Percentiles rank a stretch among this genome's conserved stretches.
phyloP scores from a whole-genome alignment of 2,797 vertebrate species.

The Discoglossus pictus region DNA sequence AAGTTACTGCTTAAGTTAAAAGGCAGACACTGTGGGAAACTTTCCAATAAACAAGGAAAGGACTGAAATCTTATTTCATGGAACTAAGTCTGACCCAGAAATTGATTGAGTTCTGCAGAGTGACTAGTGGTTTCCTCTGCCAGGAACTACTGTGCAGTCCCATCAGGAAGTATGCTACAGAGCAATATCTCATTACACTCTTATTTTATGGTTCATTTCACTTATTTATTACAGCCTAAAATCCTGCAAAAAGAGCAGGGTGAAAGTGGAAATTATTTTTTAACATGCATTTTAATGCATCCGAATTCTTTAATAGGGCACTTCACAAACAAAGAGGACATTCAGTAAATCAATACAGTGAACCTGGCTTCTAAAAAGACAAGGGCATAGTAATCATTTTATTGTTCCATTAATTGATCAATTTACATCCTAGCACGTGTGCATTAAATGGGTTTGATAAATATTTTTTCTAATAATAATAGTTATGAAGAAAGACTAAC shows the following conservation, averaged over 20 bases:
- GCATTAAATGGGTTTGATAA: neutral
- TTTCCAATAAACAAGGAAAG: constrained; percentile 43
- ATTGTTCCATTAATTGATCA: constrained; percentile 1
- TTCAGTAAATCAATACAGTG: constrained; percentile 12
- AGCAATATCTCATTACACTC: constrained; percentile 70
- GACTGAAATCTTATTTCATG: constrained; percentile 55
- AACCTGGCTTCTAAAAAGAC: constrained; percentile 42
- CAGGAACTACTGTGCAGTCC: constrained; percentile 71
- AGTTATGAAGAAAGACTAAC: too few species aligned
- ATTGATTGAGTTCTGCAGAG: constrained; percentile 66
- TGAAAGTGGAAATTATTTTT: constrained; percentile 56
- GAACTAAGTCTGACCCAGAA: constrained; percentile 62
- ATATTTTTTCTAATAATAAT: too few species aligned
- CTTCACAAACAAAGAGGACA: neutral
- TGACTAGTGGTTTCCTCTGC: constrained; percentile 69
- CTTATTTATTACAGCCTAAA: constrained; percentile 71
- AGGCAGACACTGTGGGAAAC: constrained; percentile 38
- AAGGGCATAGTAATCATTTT: constrained; percentile 34
- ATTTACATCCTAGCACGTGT: neutral
- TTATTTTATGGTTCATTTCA: constrained; percentile 76
- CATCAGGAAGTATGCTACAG: constrained; percentile 68
- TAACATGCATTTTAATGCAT: constrained; percentile 57
- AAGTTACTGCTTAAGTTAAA: constrained; percentile 43
- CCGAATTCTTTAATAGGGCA: constrained; percentile 50
- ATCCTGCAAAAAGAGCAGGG: constrained; percentile 63